Percentiles rank a stretch among this genome's conserved stretches.
phyloP scores from a whole-genome alignment of 2,797 vertebrate species.

The Hafferia zeledoni region DNA sequence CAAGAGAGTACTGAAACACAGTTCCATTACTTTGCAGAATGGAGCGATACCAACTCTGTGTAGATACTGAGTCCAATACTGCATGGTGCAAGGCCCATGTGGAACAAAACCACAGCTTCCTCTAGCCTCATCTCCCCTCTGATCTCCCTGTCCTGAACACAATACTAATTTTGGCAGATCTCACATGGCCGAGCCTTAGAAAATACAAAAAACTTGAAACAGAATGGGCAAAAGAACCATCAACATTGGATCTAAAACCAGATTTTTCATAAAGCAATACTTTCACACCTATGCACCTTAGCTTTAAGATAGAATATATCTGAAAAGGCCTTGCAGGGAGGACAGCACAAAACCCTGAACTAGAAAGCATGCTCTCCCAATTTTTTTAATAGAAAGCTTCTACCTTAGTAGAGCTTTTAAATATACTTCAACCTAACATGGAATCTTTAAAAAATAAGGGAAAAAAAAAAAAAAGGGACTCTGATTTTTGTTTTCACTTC shows the following conservation, averaged over 20 bases:
- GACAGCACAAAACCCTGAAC: not conserved
- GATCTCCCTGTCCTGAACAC: not conserved
- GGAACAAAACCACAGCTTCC: not conserved
- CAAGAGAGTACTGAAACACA: conserved; percentile 18
- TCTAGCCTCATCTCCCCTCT: not conserved
- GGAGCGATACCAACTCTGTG: not conserved
- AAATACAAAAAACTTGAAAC: not conserved
- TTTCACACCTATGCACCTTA: not conserved
- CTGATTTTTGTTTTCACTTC: not conserved
- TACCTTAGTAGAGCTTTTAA: not conserved
- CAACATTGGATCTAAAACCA: not conserved
- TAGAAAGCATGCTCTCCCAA: not conserved
- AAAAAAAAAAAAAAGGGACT: fast-evolving
- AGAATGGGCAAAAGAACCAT: not conserved
- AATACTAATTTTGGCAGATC: not conserved
- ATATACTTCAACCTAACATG: not conserved
- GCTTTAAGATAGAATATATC: not conserved
- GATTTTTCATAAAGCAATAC: not conserved
- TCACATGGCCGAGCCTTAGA: fast-evolving
- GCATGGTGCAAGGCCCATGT: not conserved
- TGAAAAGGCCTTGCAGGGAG: not conserved
- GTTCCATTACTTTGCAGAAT: not conserved
- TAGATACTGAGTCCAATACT: not conserved
- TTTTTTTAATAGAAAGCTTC: not conserved
- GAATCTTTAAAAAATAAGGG: not conserved